Conservation (phyloP, 2,888 invertebrate species). For the Rhodophaea formosa region DNA sequence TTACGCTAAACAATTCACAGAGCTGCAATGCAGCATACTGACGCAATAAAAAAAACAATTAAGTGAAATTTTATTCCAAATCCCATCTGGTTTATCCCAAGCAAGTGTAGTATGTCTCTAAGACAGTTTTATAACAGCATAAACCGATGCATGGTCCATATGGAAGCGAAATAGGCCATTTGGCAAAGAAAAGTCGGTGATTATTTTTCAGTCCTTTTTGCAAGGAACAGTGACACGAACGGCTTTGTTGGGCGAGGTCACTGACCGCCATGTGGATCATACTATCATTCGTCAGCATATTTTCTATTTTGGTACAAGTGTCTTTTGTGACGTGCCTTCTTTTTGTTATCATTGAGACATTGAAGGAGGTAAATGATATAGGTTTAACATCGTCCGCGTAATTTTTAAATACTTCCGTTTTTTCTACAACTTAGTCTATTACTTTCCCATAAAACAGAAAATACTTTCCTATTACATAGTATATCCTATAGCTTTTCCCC, state of each 20-base stretch:
- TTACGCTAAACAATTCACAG: not conserved
- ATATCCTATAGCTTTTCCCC: too few species aligned
- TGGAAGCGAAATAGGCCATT: slow-evolving; percentile 18
- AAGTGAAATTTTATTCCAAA: slow-evolving; percentile 9
- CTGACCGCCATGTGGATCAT: slow-evolving; percentile 2
- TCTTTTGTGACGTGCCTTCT: not conserved
- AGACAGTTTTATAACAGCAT: slow-evolving; percentile 15
- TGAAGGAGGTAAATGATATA: too few species aligned
- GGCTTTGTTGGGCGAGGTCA: slow-evolving; percentile 13
- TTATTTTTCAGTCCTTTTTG: slow-evolving; percentile 15
- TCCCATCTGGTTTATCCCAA: slow-evolving; percentile 7
- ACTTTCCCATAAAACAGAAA: too few species aligned
- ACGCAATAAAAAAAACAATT: not conserved
- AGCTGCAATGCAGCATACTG: slow-evolving; percentile 9
- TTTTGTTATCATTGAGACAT: too few species aligned
- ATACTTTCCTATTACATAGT: too few species aligned
- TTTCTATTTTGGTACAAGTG: slow-evolving; percentile 33
- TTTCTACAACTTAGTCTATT: too few species aligned
- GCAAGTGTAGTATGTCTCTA: slow-evolving; percentile 5
- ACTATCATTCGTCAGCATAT: slow-evolving; percentile 3
- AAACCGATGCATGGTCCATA: slow-evolving; percentile 14
- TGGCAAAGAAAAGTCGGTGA: slow-evolving; percentile 19
- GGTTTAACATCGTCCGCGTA: too few species aligned
- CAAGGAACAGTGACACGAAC: slow-evolving; percentile 10
- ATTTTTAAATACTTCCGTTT: too few species aligned